Conservation (phyloP, 2,888 invertebrate genomes). For the Danaus chrysippus region DNA sequence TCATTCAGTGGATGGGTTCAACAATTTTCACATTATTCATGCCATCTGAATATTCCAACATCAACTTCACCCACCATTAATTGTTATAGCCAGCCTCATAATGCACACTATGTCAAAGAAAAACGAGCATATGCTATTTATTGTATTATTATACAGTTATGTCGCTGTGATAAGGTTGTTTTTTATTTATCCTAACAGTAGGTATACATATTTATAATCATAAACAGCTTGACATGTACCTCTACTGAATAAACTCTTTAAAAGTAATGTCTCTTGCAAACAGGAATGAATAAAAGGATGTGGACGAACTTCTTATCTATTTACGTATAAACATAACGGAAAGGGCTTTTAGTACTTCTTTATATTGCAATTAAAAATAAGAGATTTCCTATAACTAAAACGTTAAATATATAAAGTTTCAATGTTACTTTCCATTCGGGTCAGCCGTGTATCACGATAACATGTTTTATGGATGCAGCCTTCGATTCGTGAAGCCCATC, state of each 20-base stretch:
- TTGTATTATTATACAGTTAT: no score
- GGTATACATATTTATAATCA: no score
- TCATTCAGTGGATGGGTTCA: slow-evolving; percentile 59
- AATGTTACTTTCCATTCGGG: slow-evolving; percentile 21
- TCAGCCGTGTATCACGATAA: slow-evolving; percentile 44
- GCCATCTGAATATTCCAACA: slow-evolving; percentile 67
- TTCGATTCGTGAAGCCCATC: slow-evolving; percentile 70
- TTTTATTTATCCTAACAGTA: no score
- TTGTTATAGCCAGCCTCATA: slow-evolving; percentile 58
- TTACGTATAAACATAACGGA: no score
- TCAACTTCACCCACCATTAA: slow-evolving; percentile 67
- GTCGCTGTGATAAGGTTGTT: no score
- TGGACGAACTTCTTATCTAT: no score
- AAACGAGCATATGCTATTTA: slow-evolving; percentile 13
- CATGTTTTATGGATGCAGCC: slow-evolving; percentile 69
- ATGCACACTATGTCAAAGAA: slow-evolving; percentile 39
- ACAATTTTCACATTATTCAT: slow-evolving; percentile 68
- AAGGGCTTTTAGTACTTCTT: no score
- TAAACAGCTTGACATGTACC: no score
- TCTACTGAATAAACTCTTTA: no score
- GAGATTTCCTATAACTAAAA: background rate
- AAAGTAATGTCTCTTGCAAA: no score
- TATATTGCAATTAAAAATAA: background rate
- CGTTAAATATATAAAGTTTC: background rate
- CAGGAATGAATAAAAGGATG: no score